Evolutionary conservation across 2,797 vertebrate species (phyloP).

Genomic region (Ciconia nigra): DNA sequence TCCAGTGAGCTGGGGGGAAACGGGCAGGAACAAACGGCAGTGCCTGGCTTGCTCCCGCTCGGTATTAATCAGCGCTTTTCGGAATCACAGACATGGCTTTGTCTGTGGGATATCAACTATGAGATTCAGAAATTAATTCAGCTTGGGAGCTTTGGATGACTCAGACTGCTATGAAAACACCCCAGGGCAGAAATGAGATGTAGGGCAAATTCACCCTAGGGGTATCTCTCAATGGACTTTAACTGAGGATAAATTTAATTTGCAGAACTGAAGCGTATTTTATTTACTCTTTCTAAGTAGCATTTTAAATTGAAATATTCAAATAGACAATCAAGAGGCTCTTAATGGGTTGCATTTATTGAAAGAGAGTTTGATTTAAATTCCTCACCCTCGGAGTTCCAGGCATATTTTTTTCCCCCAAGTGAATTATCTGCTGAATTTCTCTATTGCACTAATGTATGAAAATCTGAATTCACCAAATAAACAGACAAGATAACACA

Average conservation of each 20-base stretch:
- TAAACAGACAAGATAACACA: neutral
- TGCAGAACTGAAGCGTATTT: neutral
- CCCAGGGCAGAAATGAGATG: slow-evolving; percentile 8
- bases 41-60: neutral
- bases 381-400: neutral
- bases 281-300: slow-evolving; percentile 33
- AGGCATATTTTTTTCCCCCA: neutral
- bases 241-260: slow-evolving; percentile 15
- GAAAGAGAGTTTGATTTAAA: slow-evolving; percentile 14
- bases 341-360: slow-evolving; percentile 16
- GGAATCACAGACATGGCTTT: neutral
- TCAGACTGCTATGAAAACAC: slow-evolving; percentile 52
- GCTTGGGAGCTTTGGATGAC: slow-evolving; percentile 14
- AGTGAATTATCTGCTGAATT: neutral
- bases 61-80: neutral
- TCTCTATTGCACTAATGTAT: neutral
- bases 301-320: slow-evolving; percentile 29
- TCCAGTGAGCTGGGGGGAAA: neutral
- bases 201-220: neutral
- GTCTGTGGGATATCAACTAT: slow-evolving; percentile 16
- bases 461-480: neutral
- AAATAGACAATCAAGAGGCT: neutral
- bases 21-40: fast-evolving
- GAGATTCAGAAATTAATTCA: slow-evolving; percentile 39
- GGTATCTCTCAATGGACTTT: neutral